phyloP scores from a whole-genome alignment of 1,140 invertebrate species.

The Drosophila lacteicornis region DNA sequence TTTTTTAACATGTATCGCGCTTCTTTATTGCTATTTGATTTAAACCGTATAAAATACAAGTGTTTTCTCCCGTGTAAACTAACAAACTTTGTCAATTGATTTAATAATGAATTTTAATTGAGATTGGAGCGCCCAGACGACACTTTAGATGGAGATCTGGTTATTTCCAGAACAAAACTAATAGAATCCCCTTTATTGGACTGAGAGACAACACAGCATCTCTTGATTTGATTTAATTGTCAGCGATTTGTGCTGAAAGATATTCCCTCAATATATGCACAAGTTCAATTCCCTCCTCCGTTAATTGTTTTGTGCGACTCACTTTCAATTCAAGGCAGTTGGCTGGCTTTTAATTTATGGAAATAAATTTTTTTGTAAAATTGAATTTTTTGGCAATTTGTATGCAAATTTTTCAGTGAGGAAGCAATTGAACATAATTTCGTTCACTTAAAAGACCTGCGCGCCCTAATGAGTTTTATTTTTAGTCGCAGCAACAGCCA shows the following conservation, averaged over 20 bases:
- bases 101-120: constrained; percentile 44
- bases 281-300: constrained; percentile 38
- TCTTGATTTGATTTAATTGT: constrained; percentile 49
- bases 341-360: constrained; percentile 49
- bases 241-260: constrained; percentile 32
- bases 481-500: constrained; percentile 38
- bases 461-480: constrained; percentile 64
- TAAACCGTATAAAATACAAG: neutral
- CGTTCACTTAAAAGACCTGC: constrained; percentile 44
- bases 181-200: constrained; percentile 51
- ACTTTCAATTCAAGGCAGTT: constrained; percentile 60
- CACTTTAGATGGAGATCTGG: constrained; percentile 20
- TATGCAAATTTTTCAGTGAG: constrained; percentile 34
- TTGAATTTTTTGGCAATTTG: constrained; percentile 38
- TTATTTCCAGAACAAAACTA: constrained; percentile 29
- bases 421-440: constrained; percentile 50
- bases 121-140: constrained; percentile 24
- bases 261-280: constrained; percentile 15
- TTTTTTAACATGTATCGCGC: neutral
- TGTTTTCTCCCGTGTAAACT: neutral
- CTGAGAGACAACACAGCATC: constrained; percentile 17
- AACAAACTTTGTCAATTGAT: constrained; percentile 20
- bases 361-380: constrained; percentile 30
- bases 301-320: constrained; percentile 72
- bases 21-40: neutral